phyloP scores from a whole-genome alignment of 2,888 invertebrate genomes.

The Ypsolopha sequella region DNA sequence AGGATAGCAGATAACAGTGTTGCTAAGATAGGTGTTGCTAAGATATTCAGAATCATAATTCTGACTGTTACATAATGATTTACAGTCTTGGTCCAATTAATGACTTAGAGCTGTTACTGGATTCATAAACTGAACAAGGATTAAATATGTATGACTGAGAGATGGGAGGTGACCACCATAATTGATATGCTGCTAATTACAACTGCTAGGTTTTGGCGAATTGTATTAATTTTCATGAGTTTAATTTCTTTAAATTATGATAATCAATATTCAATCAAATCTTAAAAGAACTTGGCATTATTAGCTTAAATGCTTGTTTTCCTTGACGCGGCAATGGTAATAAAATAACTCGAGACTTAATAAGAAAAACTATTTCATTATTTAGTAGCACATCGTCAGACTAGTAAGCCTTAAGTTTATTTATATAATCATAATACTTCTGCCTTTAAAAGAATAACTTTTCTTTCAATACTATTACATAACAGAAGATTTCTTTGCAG shows the following conservation, averaged over 20 bases:
- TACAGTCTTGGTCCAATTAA: background rate
- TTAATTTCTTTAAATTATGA: background rate
- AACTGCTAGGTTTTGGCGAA: background rate
- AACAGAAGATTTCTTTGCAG: constrained; percentile 34
- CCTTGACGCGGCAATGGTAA: no score
- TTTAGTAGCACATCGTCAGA: no score
- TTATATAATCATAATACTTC: no score
- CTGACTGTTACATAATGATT: background rate
- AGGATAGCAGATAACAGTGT: no score
- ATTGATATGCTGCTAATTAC: background rate
- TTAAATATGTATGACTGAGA: background rate
- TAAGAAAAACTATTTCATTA: no score
- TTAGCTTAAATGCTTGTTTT: no score
- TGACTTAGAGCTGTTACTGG: background rate
- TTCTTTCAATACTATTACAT: constrained; percentile 17
- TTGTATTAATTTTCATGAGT: background rate
- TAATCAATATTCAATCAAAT: background rate
- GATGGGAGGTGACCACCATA: background rate
- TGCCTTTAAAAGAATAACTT: background rate
- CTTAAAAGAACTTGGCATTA: no score
- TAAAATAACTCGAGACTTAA: no score
- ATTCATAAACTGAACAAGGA: no score
- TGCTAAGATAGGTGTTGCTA: no score
- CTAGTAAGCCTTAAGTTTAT: no score
- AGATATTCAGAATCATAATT: background rate